Evolutionary conservation across 2,113 vertebrate genomes (phyloP).

Genomic region (Oryzias woworae): DNA sequence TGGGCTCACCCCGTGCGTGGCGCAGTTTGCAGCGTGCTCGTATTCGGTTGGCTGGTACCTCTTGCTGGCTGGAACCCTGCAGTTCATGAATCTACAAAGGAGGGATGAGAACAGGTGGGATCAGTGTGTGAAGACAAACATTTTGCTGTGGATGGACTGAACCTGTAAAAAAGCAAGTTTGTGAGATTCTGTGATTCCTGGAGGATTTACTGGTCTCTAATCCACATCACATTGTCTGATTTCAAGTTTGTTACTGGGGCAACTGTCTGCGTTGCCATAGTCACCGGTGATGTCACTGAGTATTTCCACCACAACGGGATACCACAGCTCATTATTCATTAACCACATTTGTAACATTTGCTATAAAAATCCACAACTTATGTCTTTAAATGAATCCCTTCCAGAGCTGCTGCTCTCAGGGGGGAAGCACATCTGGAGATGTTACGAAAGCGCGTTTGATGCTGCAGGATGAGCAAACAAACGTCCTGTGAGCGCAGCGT

Average conservation of each 20-base stretch:
- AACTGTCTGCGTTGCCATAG: conserved; percentile 31
- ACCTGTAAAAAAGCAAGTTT: not conserved
- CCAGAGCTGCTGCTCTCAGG: not conserved
- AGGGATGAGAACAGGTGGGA: not conserved
- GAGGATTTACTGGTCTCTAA: conserved; percentile 54
- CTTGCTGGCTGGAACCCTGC: conserved; percentile 85
- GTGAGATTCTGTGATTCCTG: conserved; percentile 47
- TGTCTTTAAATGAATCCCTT: not conserved
- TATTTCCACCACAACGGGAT: conserved; percentile 50
- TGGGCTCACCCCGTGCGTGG: conserved; percentile 89
- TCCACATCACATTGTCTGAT: conserved; percentile 64
- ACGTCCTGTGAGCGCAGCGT: not conserved
- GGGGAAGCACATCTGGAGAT: conserved; percentile 7
- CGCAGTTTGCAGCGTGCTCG: conserved; percentile 92
- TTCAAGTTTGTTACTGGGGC: conserved; percentile 66
- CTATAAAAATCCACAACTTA: conserved; percentile 1
- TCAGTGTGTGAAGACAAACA: conserved; percentile 3
- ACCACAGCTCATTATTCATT: conserved; percentile 9
- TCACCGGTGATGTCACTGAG: not conserved
- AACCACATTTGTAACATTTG: conserved; percentile 31
- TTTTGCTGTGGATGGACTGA: conserved; percentile 13
- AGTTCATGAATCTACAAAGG: conserved; percentile 90
- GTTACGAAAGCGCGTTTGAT: conserved; percentile 10
- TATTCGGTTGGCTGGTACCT: conserved; percentile 94
- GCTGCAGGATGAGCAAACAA: not conserved